A percentile compares a stretch with the other conserved stretches of the same genome.
These are phyloP conservation scores for Theodoxus fluviatilis DNA, from an alignment of 2,888 invertebrate species.

Conservation along the genomic window DNA sequence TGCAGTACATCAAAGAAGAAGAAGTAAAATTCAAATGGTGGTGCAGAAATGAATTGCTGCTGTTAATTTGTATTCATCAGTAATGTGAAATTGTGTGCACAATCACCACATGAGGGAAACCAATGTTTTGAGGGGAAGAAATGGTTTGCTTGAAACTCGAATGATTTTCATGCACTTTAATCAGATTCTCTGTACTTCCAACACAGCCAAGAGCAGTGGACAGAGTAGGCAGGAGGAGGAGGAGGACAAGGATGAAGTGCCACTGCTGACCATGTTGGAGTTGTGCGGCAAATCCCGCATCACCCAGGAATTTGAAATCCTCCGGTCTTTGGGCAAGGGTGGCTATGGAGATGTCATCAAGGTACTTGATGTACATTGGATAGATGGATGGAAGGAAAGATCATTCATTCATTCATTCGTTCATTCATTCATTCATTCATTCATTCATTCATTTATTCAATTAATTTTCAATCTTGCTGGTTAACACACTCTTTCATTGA, in stretches of 20 bases:
- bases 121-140: too few relatives aligned
- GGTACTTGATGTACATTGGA: slow-evolving; percentile 67
- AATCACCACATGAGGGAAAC: not conserved
- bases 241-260: slow-evolving; percentile 41
- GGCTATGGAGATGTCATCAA: slow-evolving; percentile 96
- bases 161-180: not conserved
- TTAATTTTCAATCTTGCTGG: not conserved
- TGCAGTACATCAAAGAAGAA: too few relatives aligned
- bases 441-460: not conserved
- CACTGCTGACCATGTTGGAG: slow-evolving; percentile 46
- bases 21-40: too few relatives aligned
- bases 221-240: slow-evolving; percentile 27
- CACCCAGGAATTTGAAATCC: slow-evolving; percentile 69
- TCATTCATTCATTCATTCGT: not conserved
- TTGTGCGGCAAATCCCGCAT: slow-evolving; percentile 71
- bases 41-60: too few relatives aligned
- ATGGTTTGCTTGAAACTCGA: too few relatives aligned
- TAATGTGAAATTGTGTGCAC: not conserved
- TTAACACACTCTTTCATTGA: too few relatives aligned
- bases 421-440: not conserved
- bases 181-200: too few relatives aligned
- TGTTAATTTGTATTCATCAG: too few relatives aligned
- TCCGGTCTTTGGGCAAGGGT: slow-evolving; percentile 87
- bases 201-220: slow-evolving; percentile 4
- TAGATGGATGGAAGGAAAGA: too few relatives aligned